phyloP scores from a whole-genome alignment of 2,888 invertebrate species.

The Plemyria rubiginata region DNA sequence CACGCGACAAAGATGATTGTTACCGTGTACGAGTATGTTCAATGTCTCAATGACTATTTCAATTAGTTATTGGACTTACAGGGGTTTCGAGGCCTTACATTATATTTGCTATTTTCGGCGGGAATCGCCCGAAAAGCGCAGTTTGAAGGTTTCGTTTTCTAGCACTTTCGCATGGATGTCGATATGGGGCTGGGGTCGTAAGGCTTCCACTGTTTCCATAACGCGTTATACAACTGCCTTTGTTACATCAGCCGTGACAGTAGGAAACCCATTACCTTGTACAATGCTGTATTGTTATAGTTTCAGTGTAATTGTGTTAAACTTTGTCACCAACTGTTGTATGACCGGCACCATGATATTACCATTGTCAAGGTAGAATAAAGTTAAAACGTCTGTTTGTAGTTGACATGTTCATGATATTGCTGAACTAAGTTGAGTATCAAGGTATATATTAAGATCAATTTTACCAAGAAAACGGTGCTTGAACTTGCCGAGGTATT shows the following conservation, averaged over 20 bases:
- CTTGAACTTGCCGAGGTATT: too few species aligned
- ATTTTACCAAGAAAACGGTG: background rate
- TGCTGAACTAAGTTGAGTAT: background rate
- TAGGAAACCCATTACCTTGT: slow-evolving; percentile 60
- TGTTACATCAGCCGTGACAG: slow-evolving; percentile 62
- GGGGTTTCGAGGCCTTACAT: too few species aligned
- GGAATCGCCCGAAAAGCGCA: background rate
- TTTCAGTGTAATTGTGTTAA: slow-evolving; percentile 50
- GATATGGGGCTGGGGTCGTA: slow-evolving; percentile 52
- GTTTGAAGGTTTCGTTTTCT: background rate
- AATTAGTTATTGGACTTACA: too few species aligned
- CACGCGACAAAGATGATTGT: too few species aligned
- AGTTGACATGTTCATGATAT: slow-evolving; percentile 2
- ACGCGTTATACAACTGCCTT: slow-evolving; percentile 63
- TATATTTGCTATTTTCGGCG: background rate
- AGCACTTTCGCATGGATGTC: background rate
- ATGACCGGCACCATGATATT: slow-evolving; percentile 18
- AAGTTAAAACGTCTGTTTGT: slow-evolving; percentile 1
- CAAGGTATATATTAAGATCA: background rate
- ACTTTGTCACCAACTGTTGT: slow-evolving; percentile 22
- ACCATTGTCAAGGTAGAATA: slow-evolving; percentile 1
- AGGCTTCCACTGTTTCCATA: slow-evolving; percentile 59
- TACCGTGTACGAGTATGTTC: too few species aligned
- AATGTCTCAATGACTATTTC: too few species aligned
- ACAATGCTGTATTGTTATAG: slow-evolving; percentile 52